Base-by-base conservation (phyloP, 2,113 vertebrate genomes). In the Hylia prasina region DNA sequence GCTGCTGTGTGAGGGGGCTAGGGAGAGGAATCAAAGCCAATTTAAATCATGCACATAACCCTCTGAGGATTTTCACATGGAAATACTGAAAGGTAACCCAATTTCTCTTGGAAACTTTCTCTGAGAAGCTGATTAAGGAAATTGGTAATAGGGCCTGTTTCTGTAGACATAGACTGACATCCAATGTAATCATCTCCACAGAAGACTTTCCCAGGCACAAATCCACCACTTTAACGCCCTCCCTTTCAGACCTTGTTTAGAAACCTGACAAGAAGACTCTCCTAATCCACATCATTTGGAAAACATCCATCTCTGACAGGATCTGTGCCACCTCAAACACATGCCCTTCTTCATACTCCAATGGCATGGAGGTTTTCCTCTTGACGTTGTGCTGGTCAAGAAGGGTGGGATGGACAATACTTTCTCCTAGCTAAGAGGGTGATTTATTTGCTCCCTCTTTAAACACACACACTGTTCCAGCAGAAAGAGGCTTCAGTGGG, bases 81-180 rank as follows among this genome's bases (percentile, higher is more conserved):
- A 78, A 70, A 69, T 53, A 25, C n/a, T 48, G 10, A n/a, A 65
- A 66, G n/a, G 30, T 17, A 82, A 58, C 21, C 6, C 3, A 0
- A 1, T 58, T 63, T 44, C 65, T 61, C 20, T 40, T 23, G 37
- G n/a, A 90, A 7, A 42, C 30, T 47, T 20, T 51, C 35, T 65
- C n/a, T 1, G 2, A 45, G 68, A 58, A 65, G 20, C 17, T 25
- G 7, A 86, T 58, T 10, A 25, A 58, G 33, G 65, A 37, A 61
- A 33, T 3, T 7, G 23, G 28, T n/a, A 50, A 61, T 27, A 0
- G 0, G 27, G 14, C 14, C 18, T 4, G 1, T 40, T 75, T 53
- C 66, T 50, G 31, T 45, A 66, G n/a, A 37, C 5, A 30, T 4
- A n/a, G 15, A 23, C 7, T 47, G 57, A 66, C 31, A 45, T 25